A percentile compares a stretch with the other conserved stretches of the same genome.
These are phyloP conservation scores for Cirrhinus mrigala DNA, from an alignment of 2,797 vertebrate species.

Conservation along the genomic window DNA sequence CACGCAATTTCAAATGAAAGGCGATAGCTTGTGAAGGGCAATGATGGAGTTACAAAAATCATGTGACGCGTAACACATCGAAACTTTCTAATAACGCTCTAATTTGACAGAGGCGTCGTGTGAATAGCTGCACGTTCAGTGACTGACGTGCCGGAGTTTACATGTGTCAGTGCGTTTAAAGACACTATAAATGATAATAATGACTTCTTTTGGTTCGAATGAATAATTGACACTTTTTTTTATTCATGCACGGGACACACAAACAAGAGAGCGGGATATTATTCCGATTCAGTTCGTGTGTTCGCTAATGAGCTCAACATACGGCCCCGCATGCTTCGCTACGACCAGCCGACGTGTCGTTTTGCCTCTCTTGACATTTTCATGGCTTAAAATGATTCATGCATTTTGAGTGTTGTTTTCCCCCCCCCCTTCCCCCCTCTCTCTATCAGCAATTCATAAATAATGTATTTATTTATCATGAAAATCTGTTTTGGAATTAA, in stretches of 20 bases:
- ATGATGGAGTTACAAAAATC: slow-evolving; percentile 5
- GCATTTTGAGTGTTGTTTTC: slow-evolving; percentile 81
- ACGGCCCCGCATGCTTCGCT: slow-evolving; percentile 60
- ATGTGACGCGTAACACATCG: not conserved
- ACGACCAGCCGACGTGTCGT: slow-evolving; percentile 76
- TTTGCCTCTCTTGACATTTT: slow-evolving; percentile 82
- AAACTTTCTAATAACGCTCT: not conserved
- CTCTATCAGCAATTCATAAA: slow-evolving; percentile 79
- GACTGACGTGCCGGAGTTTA: slow-evolving; percentile 29
- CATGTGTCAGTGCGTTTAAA: slow-evolving; percentile 43
- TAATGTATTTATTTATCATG: slow-evolving; percentile 88
- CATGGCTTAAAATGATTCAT: slow-evolving; percentile 80
- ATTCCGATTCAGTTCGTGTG: slow-evolving; percentile 80
- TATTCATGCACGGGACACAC: slow-evolving; percentile 71
- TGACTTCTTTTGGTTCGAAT: slow-evolving; percentile 49
- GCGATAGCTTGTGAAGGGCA: slow-evolving; percentile 40
- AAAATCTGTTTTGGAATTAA: slow-evolving; percentile 88
- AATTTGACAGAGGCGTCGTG: slow-evolving; percentile 6
- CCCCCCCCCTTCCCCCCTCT: slow-evolving; percentile 64
- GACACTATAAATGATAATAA: slow-evolving; percentile 42
- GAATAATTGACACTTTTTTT: slow-evolving; percentile 77
- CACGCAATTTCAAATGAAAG: slow-evolving; percentile 22
- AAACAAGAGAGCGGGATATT: slow-evolving; percentile 71
- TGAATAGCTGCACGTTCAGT: not conserved
- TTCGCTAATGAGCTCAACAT: slow-evolving; percentile 80